Base-by-base conservation (phyloP, 2,888 invertebrate species). In the Drosophila crucigera region DNA sequence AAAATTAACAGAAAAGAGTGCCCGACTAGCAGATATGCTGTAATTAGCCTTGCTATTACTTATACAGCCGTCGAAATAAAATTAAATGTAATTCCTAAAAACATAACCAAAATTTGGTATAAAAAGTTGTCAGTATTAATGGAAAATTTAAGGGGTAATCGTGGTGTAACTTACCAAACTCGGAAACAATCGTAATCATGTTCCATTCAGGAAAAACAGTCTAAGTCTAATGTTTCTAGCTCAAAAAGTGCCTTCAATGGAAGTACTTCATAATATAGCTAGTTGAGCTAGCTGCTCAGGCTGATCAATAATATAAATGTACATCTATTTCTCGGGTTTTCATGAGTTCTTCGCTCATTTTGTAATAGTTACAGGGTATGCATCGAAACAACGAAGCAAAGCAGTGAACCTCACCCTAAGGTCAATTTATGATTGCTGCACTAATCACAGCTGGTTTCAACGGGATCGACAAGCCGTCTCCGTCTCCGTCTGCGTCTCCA, bases 371-470 rank as follows among this genome's bases (percentile, higher is more conserved):
- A 43, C 31, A 58, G 58, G 58, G 58, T 43, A 43, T 43, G 16
- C 11, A 4, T 5, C 6, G 25, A 16, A n/a, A 58, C 59, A 69
- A 52, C 53, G 35, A 54, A 54, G 49, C 50, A 31, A 49, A 30
- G 19, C 60, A 39, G 60, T 28, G 43, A 56, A 37, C 69, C 87
- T 71, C 78, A 70, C 76, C 87, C 84, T 76, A 59, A 58, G 88
- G 83, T 77, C 85, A 83, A 74, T 83, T 88, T 84, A 84, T 88
- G 90, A 90, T 88, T 85, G 88, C 83, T 61, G 56, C 90, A 86
- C 90, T 84, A 86, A 86, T 90, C 87, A 90, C 88, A 80, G 82
- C 64, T 75, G 85, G 68, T 68, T 84, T 74, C 71, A 73, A 73
- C 68, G 78, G 71, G 68, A 69, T 82, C 80, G 80, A 73, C 80